These are phyloP conservation scores for Phaetusa simplex DNA, from an alignment of 2,113 vertebrate genomes.

Conservation along the genomic window DNA sequence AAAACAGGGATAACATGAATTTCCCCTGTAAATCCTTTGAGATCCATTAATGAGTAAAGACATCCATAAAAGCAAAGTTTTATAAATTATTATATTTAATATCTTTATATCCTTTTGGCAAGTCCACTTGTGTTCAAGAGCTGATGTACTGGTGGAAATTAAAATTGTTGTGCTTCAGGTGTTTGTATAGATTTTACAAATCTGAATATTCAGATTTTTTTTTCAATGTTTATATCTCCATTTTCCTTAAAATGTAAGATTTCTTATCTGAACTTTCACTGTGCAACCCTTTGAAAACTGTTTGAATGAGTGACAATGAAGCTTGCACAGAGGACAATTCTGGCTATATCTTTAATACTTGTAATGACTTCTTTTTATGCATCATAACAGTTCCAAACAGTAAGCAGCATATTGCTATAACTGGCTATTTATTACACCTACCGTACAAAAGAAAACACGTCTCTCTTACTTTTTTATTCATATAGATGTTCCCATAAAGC, in stretches of 20 bases:
- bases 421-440: slow-evolving; percentile 32
- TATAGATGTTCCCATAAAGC: slow-evolving; percentile 58
- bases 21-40: neutral
- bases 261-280: neutral
- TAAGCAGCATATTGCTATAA: slow-evolving; percentile 13
- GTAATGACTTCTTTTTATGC: neutral
- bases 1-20: neutral
- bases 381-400: neutral
- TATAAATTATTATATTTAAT: neutral
- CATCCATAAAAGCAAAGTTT: neutral
- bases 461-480: slow-evolving; percentile 11
- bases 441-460: slow-evolving; percentile 3
- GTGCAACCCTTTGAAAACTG: neutral
- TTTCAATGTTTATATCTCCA: neutral
- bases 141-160: neutral
- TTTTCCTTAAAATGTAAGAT: slow-evolving; percentile 6
- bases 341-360: neutral
- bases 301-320: neutral
- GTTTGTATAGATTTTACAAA: neutral
- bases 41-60: neutral
- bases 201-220: neutral
- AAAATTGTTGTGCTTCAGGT: neutral
- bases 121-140: neutral
- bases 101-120: neutral
- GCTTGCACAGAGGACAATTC: neutral